Percentiles rank a stretch among this genome's conserved stretches.
Conservation (phyloP, 2,113 vertebrate species). For the Procavia capensis region DNA sequence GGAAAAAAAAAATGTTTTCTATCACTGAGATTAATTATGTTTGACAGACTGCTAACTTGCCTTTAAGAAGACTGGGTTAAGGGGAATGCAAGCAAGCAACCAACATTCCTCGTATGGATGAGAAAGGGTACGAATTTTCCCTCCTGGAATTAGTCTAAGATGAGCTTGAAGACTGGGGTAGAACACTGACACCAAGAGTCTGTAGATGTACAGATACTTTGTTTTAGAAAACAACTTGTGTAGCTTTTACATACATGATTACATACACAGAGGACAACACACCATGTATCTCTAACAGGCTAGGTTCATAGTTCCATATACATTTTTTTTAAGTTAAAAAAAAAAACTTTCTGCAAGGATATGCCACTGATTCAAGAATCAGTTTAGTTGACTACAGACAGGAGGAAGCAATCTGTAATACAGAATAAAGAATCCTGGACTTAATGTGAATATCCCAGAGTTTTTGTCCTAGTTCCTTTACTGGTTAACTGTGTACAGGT, state of each 20-base stretch:
- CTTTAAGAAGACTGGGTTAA: too few species aligned
- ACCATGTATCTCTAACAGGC: neutral
- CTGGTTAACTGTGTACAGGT: neutral
- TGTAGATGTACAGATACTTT: neutral
- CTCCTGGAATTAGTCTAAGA: neutral
- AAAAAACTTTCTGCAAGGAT: neutral
- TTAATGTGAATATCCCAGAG: neutral
- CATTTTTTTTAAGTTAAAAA: neutral
- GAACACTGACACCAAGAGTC: rapidly evolving
- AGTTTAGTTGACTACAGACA: neutral
- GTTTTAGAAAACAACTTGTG: neutral
- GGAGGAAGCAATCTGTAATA: neutral
- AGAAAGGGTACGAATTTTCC: neutral
- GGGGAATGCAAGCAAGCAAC: neutral
- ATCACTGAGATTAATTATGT: rapidly evolving
- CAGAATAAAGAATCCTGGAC: neutral
- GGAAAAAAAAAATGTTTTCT: neutral
- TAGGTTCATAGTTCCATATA: neutral
- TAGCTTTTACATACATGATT: neutral
- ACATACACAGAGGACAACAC: neutral
- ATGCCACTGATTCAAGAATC: neutral
- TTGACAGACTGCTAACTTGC: neutral
- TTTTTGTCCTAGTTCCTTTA: neutral
- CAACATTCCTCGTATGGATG: rapidly evolving
- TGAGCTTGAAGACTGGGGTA: neutral